Evolutionary conservation across 2,113 vertebrate species (phyloP).

Genomic region (Paramormyrops kingsleyae): DNA sequence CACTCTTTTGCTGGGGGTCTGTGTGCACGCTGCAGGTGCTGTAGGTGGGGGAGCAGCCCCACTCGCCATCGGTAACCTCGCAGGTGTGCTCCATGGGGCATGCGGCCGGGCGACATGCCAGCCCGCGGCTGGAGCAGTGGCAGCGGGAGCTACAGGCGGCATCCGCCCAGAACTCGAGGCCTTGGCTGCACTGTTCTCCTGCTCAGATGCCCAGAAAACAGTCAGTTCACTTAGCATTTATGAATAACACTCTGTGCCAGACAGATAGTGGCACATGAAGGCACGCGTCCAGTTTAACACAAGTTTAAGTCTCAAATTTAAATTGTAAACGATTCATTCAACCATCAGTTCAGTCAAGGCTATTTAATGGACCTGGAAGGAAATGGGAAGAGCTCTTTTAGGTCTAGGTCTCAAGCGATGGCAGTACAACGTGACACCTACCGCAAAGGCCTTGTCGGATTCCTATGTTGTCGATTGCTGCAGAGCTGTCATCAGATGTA

Average conservation of each 20-base stretch:
- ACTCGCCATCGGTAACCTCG: constrained; percentile 37
- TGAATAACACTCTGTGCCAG: background rate
- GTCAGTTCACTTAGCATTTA: background rate
- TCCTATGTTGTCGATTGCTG: constrained; percentile 54
- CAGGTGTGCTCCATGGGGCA: constrained; percentile 57
- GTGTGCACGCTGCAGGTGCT: constrained; percentile 63
- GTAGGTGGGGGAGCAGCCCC: constrained; percentile 29
- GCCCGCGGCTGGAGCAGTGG: constrained; percentile 48
- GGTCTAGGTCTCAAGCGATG: background rate
- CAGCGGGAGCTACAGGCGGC: constrained; percentile 56
- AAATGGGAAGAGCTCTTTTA: background rate
- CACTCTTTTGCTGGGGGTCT: constrained; percentile 64
- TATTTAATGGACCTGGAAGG: background rate
- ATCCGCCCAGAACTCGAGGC: constrained; percentile 61
- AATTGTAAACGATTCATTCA: background rate
- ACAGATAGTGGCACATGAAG: background rate
- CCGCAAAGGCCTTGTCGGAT: constrained; percentile 57
- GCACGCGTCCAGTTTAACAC: background rate
- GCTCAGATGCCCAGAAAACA: constrained; percentile 22
- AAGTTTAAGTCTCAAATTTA: background rate
- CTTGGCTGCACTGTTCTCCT: constrained; percentile 55
- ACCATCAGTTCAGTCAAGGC: background rate
- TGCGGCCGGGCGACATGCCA: constrained; percentile 52
- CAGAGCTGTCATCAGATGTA: constrained; percentile 44
- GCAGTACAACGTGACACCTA: constrained; percentile 36